These are phyloP conservation scores for Turdus rufiventris DNA, from an alignment of 2,113 vertebrate genomes.

Conservation along the genomic window DNA sequence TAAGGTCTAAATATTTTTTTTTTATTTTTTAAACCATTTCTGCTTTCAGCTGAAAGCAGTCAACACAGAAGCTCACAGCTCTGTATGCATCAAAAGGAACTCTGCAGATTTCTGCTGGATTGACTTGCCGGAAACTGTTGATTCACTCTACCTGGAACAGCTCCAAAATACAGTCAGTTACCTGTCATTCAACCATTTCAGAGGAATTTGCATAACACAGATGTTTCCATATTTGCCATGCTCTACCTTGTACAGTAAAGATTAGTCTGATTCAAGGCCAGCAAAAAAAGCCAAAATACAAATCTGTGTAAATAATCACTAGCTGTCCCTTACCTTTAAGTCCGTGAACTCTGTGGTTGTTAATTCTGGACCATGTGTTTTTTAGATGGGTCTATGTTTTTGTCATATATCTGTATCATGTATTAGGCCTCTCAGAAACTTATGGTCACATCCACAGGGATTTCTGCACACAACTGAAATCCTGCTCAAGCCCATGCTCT, in stretches of 20 bases:
- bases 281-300: background rate
- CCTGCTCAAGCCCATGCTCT: background rate
- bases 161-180: conserved; percentile 11
- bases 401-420: background rate
- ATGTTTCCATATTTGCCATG: conserved; percentile 4
- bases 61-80: background rate
- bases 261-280: background rate
- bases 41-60: background rate
- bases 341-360: background rate
- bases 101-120: background rate
- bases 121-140: background rate
- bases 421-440: background rate
- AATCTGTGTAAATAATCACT: background rate
- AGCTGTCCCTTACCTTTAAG: background rate
- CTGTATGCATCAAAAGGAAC: background rate
- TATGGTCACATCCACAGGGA: background rate
- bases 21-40: background rate
- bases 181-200: conserved; percentile 25
- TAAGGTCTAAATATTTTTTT: background rate
- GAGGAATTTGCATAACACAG: conserved; percentile 21
- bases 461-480: background rate
- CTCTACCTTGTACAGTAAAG: background rate
- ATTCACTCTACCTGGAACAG: background rate
- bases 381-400: background rate
- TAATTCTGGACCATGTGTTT: background rate